Conservation (phyloP, 2,113 vertebrate species). For the Pachyramphus minor region DNA sequence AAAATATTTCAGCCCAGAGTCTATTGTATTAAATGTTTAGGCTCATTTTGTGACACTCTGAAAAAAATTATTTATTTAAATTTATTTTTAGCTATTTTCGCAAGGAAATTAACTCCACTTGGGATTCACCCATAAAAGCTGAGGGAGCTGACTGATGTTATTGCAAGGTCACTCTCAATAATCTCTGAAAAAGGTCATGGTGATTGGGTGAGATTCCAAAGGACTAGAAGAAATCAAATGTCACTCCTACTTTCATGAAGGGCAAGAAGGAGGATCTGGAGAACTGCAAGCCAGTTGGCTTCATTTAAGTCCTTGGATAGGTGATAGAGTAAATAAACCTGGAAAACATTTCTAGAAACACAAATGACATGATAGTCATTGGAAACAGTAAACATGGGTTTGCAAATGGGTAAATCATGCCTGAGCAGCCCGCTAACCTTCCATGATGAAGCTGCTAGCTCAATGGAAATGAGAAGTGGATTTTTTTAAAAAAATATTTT, state of each 20-base stretch:
- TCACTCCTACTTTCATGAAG: neutral
- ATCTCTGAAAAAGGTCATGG: neutral
- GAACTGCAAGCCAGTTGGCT: neutral
- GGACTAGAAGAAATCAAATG: neutral
- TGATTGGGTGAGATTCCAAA: rapidly evolving
- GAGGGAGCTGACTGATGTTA: neutral
- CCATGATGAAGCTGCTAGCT: neutral
- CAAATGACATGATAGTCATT: neutral
- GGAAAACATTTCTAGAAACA: neutral
- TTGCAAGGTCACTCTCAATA: neutral
- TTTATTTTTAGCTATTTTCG: neutral
- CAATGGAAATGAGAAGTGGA: rapidly evolving
- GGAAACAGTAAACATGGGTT: neutral
- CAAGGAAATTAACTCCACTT: neutral
- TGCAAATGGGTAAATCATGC: neutral
- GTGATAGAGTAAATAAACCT: neutral
- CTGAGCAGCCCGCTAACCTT: neutral
- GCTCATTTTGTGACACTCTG: neutral
- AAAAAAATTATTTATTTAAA: neutral
- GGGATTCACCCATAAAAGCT: neutral
- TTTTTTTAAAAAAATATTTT: neutral
- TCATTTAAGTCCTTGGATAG: neutral
- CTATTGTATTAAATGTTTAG: neutral
- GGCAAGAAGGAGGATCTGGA: neutral
- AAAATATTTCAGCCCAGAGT: neutral